phyloP scores from a whole-genome alignment of 1,140 invertebrate genomes.

The Elysia chlorotica region DNA sequence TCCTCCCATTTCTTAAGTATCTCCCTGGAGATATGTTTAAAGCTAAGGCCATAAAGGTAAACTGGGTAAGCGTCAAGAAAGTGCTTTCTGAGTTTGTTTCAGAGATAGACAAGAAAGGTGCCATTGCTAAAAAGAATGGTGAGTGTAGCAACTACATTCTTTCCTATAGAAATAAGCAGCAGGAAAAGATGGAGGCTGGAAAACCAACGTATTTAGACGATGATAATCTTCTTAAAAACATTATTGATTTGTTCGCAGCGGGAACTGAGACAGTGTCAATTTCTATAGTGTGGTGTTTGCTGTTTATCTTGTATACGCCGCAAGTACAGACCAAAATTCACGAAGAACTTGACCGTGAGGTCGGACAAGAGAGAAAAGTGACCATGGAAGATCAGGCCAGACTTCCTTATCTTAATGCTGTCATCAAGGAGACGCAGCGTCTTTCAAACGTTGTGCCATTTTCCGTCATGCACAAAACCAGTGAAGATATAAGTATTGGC shows the following conservation, averaged over 20 bases:
- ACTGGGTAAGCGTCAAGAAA: conserved; percentile 3
- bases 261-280: conserved; percentile 37
- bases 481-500: conserved; percentile 39
- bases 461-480: conserved; percentile 53
- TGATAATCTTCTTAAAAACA: conserved; percentile 13
- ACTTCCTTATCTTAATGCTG: conserved; percentile 43
- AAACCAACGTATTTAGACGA: conserved; percentile 21
- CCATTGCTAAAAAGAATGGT: conserved; percentile 25
- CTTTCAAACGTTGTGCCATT: conserved; percentile 57
- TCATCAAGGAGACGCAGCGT: conserved; percentile 54
- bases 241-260: conserved; percentile 33
- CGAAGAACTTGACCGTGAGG: conserved; percentile 81
- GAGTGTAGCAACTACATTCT: conserved; percentile 32
- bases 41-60: conserved; percentile 1
- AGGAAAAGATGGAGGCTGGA: conserved; percentile 12
- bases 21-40: conserved; percentile 37
- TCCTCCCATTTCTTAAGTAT: conserved; percentile 28
- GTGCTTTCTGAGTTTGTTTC: neutral
- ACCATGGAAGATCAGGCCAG: conserved; percentile 73
- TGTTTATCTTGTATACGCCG: conserved; percentile 78
- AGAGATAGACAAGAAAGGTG: conserved; percentile 19
- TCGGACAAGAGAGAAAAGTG: conserved; percentile 77
- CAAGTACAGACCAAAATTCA: conserved; percentile 78
- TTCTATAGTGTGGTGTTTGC: conserved; percentile 71
- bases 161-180: conserved; percentile 29